Conservation (phyloP, 2,888 invertebrate genomes). For the Protophormia terraenovae region DNA sequence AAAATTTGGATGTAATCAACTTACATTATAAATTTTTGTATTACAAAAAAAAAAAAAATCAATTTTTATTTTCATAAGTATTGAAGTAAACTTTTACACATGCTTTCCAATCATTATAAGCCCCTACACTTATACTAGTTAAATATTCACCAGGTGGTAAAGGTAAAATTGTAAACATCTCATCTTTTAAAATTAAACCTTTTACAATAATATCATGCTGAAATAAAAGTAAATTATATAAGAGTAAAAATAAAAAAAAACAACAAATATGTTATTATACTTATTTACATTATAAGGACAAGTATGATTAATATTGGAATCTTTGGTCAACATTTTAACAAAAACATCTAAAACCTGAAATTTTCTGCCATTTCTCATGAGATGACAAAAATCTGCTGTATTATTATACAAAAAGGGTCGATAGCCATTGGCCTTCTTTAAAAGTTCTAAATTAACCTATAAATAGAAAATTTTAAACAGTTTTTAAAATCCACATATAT, state of each 20-base stretch:
- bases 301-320: conserved; percentile 60
- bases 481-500: too few relatives aligned
- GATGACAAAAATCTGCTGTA: conserved; percentile 37
- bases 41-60: too few relatives aligned
- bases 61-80: too few relatives aligned
- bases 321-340: neutral
- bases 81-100: conserved; percentile 21
- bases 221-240: neutral
- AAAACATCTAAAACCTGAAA: neutral
- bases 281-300: conserved; percentile 54
- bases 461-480: neutral
- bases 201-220: conserved; percentile 62
- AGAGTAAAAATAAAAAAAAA: neutral
- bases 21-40: too few relatives aligned
- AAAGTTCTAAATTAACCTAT: neutral
- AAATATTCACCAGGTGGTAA: conserved; percentile 50
- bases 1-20: too few relatives aligned
- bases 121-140: conserved; percentile 5
- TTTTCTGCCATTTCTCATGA: conserved; percentile 2
- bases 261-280: neutral
- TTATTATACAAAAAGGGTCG: conserved; percentile 55
- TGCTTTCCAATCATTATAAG: conserved; percentile 57
- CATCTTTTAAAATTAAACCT: conserved; percentile 11
- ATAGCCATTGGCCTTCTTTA: conserved; percentile 40
- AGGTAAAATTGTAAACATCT: conserved; percentile 43